A percentile compares a stretch with the other conserved stretches of the same genome.
Conservation (phyloP, 2,888 invertebrate species). For the Eubasilissa splendida region DNA sequence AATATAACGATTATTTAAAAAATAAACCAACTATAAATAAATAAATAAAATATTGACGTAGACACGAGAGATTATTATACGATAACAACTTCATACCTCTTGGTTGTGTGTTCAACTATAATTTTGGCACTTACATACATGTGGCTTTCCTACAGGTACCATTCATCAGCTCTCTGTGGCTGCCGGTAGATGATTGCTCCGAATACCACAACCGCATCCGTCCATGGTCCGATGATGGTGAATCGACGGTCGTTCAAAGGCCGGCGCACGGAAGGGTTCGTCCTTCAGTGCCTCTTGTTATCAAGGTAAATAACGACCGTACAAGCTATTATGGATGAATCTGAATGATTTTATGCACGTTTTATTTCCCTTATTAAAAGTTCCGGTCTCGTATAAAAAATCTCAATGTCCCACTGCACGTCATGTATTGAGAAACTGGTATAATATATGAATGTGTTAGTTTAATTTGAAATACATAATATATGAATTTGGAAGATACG, state of each 20-base stretch:
- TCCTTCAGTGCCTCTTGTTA: conserved; percentile 6
- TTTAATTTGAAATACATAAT: neutral
- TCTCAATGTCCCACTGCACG: neutral
- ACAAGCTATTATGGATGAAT: neutral
- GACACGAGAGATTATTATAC: too few relatives aligned
- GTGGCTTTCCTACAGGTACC: neutral
- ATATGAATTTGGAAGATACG: too few relatives aligned
- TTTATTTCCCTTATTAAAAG: too few relatives aligned
- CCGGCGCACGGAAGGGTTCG: neutral
- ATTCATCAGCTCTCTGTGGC: neutral
- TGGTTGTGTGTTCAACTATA: too few relatives aligned
- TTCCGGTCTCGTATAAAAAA: neutral
- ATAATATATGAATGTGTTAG: neutral
- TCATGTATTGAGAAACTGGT: neutral
- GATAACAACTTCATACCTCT: neutral
- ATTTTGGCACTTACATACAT: neutral
- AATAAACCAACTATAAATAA: too few relatives aligned
- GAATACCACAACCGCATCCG: conserved; percentile 47
- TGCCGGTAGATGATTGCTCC: conserved; percentile 18
- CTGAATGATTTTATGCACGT: neutral
- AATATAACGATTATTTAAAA: too few relatives aligned
- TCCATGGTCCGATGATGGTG: conserved; percentile 20
- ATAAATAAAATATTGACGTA: too few relatives aligned
- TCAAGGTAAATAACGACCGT: neutral
- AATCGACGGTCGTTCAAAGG: conserved; percentile 38